These are phyloP conservation scores for Echinops telfairi DNA, from an alignment of 2,113 vertebrate species.

Conservation along the genomic window DNA sequence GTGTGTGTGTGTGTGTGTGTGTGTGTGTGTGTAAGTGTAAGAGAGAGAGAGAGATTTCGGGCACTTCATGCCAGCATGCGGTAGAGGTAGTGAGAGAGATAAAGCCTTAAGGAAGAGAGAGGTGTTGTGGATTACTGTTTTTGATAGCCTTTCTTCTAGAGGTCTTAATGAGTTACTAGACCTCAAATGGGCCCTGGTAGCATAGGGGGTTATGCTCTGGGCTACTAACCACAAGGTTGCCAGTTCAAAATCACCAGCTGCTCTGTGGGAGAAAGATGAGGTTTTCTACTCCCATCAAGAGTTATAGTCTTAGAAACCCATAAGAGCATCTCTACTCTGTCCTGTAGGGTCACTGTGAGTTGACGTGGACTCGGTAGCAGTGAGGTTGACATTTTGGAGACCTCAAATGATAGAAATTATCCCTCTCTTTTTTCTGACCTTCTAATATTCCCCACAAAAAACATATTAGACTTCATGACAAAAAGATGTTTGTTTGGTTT, in stretches of 20 bases:
- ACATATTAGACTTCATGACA: neutral
- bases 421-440: neutral
- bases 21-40: no score
- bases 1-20: no score
- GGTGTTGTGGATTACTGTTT: conserved; percentile 5
- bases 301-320: no score
- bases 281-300: no score
- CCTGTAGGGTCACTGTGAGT: no score
- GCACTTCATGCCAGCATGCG: neutral
- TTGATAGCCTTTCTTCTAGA: conserved; percentile 28
- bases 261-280: no score
- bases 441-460: neutral
- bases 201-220: no score
- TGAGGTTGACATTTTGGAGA: no score
- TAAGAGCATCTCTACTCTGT: no score
- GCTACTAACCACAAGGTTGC: no score
- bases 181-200: neutral
- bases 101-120: conserved; percentile 24
- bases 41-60: neutral
- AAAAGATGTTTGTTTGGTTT: conserved; percentile 19
- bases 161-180: neutral
- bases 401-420: conserved; percentile 22
- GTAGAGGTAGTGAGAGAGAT: neutral
- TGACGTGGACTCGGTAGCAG: no score
- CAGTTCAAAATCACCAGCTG: no score